Evolutionary conservation across 2,113 vertebrate species (phyloP).

Genomic region (Halcyon malimbica): DNA sequence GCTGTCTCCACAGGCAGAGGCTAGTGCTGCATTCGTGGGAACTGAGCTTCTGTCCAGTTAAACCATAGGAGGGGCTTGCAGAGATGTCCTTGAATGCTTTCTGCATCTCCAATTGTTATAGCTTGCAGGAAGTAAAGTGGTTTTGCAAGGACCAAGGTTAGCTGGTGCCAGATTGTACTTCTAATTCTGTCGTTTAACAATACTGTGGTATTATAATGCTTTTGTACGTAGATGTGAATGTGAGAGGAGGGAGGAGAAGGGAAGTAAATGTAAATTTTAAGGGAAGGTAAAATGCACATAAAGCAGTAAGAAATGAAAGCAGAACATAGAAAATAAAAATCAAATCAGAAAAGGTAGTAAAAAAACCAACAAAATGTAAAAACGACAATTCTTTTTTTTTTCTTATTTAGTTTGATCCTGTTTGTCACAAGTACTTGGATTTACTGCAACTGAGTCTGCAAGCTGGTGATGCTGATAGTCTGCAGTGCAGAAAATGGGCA

Average conservation of each 20-base stretch:
- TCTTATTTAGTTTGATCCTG: neutral
- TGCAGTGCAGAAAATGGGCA: neutral
- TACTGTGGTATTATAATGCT: neutral
- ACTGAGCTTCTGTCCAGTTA: neutral
- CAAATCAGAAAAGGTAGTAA: neutral
- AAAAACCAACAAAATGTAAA: neutral
- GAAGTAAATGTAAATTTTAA: neutral
- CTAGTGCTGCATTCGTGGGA: neutral
- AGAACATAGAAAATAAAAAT: neutral
- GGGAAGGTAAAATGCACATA: neutral
- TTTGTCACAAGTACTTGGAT: neutral
- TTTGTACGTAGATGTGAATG: neutral
- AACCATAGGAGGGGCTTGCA: neutral
- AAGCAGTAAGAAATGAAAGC: neutral
- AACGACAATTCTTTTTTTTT: neutral
- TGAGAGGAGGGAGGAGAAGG: neutral
- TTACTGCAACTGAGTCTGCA: neutral
- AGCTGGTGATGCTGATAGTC: neutral
- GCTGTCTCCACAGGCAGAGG: neutral
- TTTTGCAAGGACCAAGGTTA: slow-evolving; percentile 31
- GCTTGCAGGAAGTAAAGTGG: neutral
- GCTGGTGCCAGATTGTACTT: neutral
- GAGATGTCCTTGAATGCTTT: slow-evolving; percentile 3
- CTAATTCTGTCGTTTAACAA: neutral
- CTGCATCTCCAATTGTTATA: neutral